Conservation (phyloP, 2,797 vertebrate species). For the Rhadinocentrus ornatus region DNA sequence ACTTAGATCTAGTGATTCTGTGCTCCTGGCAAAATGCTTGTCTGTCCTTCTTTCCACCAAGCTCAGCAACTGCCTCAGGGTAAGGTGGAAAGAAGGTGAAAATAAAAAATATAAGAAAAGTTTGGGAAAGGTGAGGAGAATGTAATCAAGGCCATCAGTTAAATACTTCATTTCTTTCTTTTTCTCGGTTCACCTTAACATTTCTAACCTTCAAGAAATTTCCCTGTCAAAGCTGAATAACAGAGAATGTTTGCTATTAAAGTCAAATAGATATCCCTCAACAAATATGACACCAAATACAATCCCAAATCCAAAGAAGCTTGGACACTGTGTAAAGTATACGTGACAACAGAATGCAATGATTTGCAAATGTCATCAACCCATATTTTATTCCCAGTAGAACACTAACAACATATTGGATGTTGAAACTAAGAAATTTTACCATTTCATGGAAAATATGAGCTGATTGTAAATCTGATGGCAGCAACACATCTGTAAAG, state of each 20-base stretch:
- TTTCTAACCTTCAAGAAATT: slow-evolving; percentile 43
- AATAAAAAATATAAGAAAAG: slow-evolving; percentile 20
- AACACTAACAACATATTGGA: too few relatives aligned
- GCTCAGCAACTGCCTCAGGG: slow-evolving; percentile 63
- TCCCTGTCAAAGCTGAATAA: slow-evolving; percentile 28
- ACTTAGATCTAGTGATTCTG: slow-evolving; percentile 65
- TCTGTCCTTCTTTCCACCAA: slow-evolving; percentile 58
- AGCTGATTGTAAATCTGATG: background rate
- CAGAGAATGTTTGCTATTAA: slow-evolving; percentile 22
- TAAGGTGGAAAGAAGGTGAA: slow-evolving; percentile 71
- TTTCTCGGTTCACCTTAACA: slow-evolving; percentile 29
- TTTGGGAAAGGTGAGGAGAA: slow-evolving; percentile 38
- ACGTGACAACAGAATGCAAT: too few relatives aligned
- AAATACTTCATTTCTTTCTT: slow-evolving; percentile 32
- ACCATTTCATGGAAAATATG: background rate
- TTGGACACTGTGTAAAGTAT: too few relatives aligned
- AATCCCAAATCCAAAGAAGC: too few relatives aligned
- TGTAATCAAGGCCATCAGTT: slow-evolving; percentile 53
- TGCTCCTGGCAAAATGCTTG: slow-evolving; percentile 70
- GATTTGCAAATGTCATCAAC: too few relatives aligned
- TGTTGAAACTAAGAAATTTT: too few relatives aligned
- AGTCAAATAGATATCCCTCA: slow-evolving; percentile 13
- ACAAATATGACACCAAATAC: too few relatives aligned
- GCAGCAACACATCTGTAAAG: too few relatives aligned
- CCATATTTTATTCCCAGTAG: too few relatives aligned